Base-by-base conservation (phyloP, 2,797 vertebrate species). In the Antennarius maculatus region DNA sequence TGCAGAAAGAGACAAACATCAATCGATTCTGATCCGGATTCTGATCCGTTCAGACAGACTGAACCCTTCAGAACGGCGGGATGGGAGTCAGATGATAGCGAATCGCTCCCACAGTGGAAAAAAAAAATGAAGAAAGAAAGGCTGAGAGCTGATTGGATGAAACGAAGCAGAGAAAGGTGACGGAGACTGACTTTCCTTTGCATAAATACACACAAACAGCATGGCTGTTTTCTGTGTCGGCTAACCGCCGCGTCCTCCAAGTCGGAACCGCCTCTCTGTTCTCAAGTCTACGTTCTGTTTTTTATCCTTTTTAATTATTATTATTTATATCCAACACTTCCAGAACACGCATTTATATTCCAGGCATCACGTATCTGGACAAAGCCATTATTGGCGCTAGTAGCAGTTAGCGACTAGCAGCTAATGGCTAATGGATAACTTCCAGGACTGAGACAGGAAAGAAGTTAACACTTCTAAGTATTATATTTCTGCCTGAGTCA, bases 181-280 rank as follows among this genome's bases (percentile, higher is more conserved):
- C 28, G 4, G 43, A 61, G 48, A 46, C 42, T 7, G 37, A 28
- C 68, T 62, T 61, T 39, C 69, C 10, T 42, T 45, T 23, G 23
- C 23, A 23, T 23, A 65, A 58, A 65, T 14, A 3, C 14, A 76
- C 54, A 74, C 63, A 70, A 60, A 61, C 61, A 66, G 76, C 43
- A 29, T 57, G 50, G 49, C 46, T 59, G 43, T 64, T 73, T 69
- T 64, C 53, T 65, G 63, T 61, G 65, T 81, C 85, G 76, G 69
- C 84, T 84, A 86, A 81, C 86, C 88, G 85, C 86, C 84, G 86
- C 84, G 87, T 83, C 85, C 70, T 71, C 74, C 10, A 17, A 80
- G 80, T 70, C 82, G 77, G 81, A 85, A 64, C 79, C 85, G 77
- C 81, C 79, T 80, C 69, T 85, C 72, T 72, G 79, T 64, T 61